phyloP scores from a whole-genome alignment of 2,888 invertebrate genomes.

The Diarsia brunnea region DNA sequence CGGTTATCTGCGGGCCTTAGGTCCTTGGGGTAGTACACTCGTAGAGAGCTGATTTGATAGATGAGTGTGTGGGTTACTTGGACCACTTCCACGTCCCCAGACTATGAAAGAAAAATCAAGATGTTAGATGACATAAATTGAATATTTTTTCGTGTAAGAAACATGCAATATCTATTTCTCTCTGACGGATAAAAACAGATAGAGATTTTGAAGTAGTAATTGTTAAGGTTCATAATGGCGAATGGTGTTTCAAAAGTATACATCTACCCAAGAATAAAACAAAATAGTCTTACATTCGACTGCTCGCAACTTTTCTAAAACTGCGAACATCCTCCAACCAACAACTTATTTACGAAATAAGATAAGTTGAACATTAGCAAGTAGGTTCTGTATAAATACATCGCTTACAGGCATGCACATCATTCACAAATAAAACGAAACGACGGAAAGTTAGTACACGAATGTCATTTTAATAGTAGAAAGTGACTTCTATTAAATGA shows the following conservation, averaged over 20 bases:
- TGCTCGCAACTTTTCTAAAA: neutral
- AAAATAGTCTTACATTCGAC: neutral
- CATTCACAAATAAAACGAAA: neutral
- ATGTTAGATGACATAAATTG: neutral
- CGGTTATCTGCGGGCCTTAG: conserved; percentile 96
- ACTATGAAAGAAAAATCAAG: conserved; percentile 75
- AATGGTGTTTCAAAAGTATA: neutral
- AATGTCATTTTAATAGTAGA: neutral
- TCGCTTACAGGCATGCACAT: neutral
- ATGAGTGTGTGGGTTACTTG: conserved; percentile 96
- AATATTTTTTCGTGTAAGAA: neutral
- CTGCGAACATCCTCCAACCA: neutral
- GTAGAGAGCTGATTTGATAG: conserved; percentile 96
- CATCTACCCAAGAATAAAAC: neutral
- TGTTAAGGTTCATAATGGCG: neutral
- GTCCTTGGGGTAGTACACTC: conserved; percentile 97
- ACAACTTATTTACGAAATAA: neutral
- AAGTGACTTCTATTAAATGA: neutral
- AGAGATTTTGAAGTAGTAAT: neutral
- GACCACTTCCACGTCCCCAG: conserved; percentile 97
- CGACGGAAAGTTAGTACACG: neutral
- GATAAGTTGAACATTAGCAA: neutral
- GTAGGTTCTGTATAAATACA: neutral
- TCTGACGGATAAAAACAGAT: neutral
- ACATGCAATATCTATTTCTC: neutral